phyloP scores from a whole-genome alignment of 2,113 vertebrate species.

The Cyanoderma ruficeps region DNA sequence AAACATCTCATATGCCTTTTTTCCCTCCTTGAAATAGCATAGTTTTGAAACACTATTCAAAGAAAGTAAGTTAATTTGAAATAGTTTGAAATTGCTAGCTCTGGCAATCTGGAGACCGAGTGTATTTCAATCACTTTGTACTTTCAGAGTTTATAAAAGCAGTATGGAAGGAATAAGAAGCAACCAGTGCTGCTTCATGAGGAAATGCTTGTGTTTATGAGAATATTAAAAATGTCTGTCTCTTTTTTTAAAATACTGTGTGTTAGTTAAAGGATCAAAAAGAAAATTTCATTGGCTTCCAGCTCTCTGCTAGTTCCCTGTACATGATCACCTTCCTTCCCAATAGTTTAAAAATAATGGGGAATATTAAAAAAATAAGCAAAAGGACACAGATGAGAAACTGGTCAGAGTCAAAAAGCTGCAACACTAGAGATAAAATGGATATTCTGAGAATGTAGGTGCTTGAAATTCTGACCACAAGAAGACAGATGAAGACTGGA shows the following conservation, averaged over 20 bases:
- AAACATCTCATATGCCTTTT: not conserved
- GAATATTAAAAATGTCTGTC: conserved; percentile 30
- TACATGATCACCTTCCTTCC: not conserved
- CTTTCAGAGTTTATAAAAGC: conserved; percentile 17
- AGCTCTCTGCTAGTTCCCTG: conserved; percentile 2
- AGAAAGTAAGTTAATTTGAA: conserved; percentile 13
- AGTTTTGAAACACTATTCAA: not conserved
- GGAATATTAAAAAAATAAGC: not conserved
- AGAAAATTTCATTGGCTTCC: conserved; percentile 3
- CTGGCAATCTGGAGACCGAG: not conserved
- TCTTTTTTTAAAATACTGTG: not conserved
- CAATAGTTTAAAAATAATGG: not conserved
- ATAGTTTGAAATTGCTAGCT: not conserved
- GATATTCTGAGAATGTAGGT: not conserved
- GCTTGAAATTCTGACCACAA: not conserved
- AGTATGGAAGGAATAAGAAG: conserved; percentile 17
- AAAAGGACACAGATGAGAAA: not conserved
- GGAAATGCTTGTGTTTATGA: conserved; percentile 50
- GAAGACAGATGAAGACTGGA: not conserved
- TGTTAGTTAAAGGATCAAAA: conserved; percentile 24
- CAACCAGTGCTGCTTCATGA: conserved; percentile 5
- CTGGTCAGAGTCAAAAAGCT: not conserved
- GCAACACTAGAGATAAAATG: not conserved
- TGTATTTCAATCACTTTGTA: not conserved
- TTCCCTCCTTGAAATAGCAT: not conserved